phyloP scores from a whole-genome alignment of 1,140 invertebrate genomes.

The Asobara japonica region DNA sequence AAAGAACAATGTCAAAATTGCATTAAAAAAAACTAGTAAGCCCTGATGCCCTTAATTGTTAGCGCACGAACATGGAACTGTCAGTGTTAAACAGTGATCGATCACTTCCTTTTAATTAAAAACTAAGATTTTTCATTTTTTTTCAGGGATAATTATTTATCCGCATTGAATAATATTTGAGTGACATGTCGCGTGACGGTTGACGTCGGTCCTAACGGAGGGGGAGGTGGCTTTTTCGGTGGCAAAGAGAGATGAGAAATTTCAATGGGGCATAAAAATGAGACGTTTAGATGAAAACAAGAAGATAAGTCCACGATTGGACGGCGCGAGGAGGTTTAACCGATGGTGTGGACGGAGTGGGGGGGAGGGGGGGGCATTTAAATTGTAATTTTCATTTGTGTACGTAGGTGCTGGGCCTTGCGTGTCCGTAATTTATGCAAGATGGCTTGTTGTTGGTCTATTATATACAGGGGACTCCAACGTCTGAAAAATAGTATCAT shows the following conservation, averaged over 20 bases:
- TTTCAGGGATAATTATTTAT: background rate
- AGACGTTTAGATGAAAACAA: conserved; percentile 66
- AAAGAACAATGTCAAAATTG: no score
- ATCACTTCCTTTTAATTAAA: background rate
- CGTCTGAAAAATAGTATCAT: conserved; percentile 25
- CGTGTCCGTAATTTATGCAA: conserved; percentile 66
- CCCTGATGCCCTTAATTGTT: no score
- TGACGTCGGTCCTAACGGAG: background rate
- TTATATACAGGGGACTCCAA: background rate
- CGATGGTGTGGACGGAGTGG: conserved; percentile 39
- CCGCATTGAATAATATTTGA: conserved; percentile 10
- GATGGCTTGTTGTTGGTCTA: conserved; percentile 43
- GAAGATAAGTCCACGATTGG: conserved; percentile 49
- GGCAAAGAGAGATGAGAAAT: conserved; percentile 45
- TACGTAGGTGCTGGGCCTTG: conserved; percentile 49
- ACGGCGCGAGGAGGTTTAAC: conserved; percentile 41
- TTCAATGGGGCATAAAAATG: conserved; percentile 66
- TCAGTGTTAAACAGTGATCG: no score
- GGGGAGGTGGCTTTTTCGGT: background rate
- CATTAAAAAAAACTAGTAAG: no score
- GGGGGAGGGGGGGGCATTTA: conserved; percentile 57
- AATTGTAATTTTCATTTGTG: conserved; percentile 65
- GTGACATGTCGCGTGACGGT: conserved; percentile 26
- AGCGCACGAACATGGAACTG: no score
- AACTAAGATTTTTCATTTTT: background rate